Evolutionary conservation across 2,888 invertebrate genomes (phyloP), one percentile per base, ranked within the genome.

Genomic region (Cotesia congregata): DNA sequence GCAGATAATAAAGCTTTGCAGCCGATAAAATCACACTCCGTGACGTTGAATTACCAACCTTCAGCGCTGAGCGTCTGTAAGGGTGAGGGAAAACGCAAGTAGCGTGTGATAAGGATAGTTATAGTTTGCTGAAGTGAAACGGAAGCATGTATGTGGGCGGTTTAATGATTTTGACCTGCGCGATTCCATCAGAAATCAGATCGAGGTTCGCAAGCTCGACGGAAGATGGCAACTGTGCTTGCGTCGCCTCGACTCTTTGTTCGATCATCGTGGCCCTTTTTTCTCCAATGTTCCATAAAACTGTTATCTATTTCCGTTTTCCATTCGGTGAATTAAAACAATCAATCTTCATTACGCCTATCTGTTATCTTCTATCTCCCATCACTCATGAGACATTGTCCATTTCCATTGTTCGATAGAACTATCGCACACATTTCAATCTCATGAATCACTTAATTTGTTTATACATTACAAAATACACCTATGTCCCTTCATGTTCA

Each of bases 21-120:
- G 87, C 85, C 87, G 88, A 88, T 88, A 88, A 88, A 83, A 86
- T 87, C 85, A 84, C 84, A 77, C 77, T 79, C 80, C 76, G 78
- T 40, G 39, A 60, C 30, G 78, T 78, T 67, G 76, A 81, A 80
- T 80, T 80, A 79, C 78, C 79, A 77, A 79, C 76, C 77, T 77
- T 78, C 68, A 76, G 30, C 30, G 30, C 30, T 30, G 30, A 30
- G 30, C 3, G 0, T 30, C 39, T 6, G 67, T 39, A 61, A 61
- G 74, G 74, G 7, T 74, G 62, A n/a, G 40, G 15, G 68, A 50
- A 50, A 50, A 50, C 12, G 17, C 15, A 59, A 65, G 4, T 30
- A 38, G 38, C 65, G 65, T 65, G n/a, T 64, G 12, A 20, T 38
- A 62, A 17, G 74, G 17, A 67, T 59, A 67, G 15, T 39, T 38